Base-by-base conservation (phyloP, 2,113 vertebrate genomes). In the Cottus gobio region DNA sequence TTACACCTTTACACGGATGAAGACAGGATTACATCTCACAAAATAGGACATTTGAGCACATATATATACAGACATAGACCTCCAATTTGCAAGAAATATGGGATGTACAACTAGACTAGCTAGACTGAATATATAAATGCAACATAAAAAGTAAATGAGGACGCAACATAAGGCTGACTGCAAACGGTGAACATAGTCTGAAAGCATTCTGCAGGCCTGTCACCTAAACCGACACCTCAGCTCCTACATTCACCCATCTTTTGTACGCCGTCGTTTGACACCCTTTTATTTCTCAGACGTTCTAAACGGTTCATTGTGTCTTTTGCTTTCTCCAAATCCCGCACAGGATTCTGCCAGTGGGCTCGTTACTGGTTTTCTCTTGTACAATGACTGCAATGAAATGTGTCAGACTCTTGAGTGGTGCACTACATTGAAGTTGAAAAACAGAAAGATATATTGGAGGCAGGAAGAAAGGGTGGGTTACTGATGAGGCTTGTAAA, bases 31-130 rank as follows among this genome's bases (percentile, higher is more conserved):
- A 87, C 67, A 72, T 65, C 50, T 61, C 30, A 89, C 86, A 83
- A 44, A 75, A 72, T 34, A 34, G 22, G 80, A 93, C 90, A 82
- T 68, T 66, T 61, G 83, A 86, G 82, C 90, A 91, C 83, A 90
- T 11, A 48, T 20, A 46, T 46, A n/a, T 52, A 52, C 88, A 93
- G 89, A 92, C 90, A 92, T 90, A 46, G 87, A 91, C 85, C 88
- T 90, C 66, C 63, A 81, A 80, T 85, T 68, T 79, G 50, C 71
- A 75, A 73, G 82, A 78, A 85, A 77, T 58, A 89, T 83, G 77
- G 30, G 69, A 88, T 85, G 80, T 24, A 69, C 64, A 81, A 77
- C 44, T 79, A 30, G 66, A 77, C 44, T 79, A 30, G 66, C 36
- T 72, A 7, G 78, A 82, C 71, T 69, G 30, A 79, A 77, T 46